Base-by-base conservation (phyloP, 35 echinoderm and acorn worm genomes). In the Heliocidaris tuberculata region DNA sequence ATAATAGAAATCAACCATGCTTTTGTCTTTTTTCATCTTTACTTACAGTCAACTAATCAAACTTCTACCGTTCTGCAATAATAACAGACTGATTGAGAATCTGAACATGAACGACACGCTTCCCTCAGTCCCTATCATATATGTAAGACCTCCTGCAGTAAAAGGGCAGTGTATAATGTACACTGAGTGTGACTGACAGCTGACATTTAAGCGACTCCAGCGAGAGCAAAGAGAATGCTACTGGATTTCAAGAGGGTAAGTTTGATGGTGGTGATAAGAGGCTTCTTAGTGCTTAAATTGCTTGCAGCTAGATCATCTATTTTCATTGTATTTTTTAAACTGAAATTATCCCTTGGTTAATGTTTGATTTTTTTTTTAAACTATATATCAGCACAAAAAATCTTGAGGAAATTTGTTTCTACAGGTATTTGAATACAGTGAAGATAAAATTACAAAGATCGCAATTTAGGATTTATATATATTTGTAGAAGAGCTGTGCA, bases 201-300 rank as follows among this genome's bases (percentile, higher is more conserved):
- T 89, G 87, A 89, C 87, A 89, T 89, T 89, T 89, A 89, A 78
- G 27, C 65, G 27, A 78, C 65, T 78, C 65, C 65, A 78, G 65
- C 65, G 27, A 78, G 7, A 7, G 21, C 65, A 78, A 4, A 78
- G 15, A 21, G 65, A 78, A 78, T 56, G 52, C 52, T 56, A 56
- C 52, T 56, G 65, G 65, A n/a, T 78, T 78, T 78, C 65, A n/a
- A 27, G 19, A 78, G 19, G 17, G 65, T n/a, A 78, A 78, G 65
- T n/a, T 78, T 78, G 65, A 78, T 78, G 7, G 27, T 24, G 27
- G 65, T n/a, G 52, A 56, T 56, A 56, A 56, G 52, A 56, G 52
- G 52, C 52, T 56, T 12, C 52, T 56, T 56, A 56, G 10, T 56
- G 52, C 52, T 56, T 10, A 56, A 0, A 56, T 11, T 13, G 52